Conservation (phyloP, 2,888 invertebrate genomes). For the Nomada hirtipes region DNA sequence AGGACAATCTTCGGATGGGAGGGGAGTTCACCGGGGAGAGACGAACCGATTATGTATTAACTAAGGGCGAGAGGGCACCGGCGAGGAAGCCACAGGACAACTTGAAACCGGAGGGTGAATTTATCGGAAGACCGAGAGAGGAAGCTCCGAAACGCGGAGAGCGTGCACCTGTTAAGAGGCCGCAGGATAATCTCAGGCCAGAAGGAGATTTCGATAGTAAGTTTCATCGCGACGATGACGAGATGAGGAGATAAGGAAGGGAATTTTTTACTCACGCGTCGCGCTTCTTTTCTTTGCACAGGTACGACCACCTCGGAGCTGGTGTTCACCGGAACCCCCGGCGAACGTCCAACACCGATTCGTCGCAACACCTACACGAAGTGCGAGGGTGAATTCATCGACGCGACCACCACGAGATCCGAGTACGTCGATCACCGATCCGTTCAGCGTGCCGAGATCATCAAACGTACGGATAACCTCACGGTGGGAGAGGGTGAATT, state of each 20-base stretch:
- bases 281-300: constrained; percentile 78
- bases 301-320: constrained; percentile 89
- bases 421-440: constrained; percentile 89
- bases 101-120: constrained; percentile 85
- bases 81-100: constrained; percentile 85
- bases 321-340: constrained; percentile 89
- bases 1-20: constrained; percentile 90
- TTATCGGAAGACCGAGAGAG: constrained; percentile 82
- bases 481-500: constrained; percentile 87
- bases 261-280: not conserved
- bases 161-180: constrained; percentile 83
- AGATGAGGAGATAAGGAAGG: not conserved
- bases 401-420: constrained; percentile 89
- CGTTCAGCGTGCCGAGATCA: constrained; percentile 87
- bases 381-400: constrained; percentile 90
- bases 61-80: constrained; percentile 83
- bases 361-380: constrained; percentile 92
- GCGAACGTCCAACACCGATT: constrained; percentile 88
- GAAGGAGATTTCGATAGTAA: constrained; percentile 87
- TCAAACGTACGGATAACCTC: constrained; percentile 88
- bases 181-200: constrained; percentile 85
- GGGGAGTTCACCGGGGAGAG: constrained; percentile 87
- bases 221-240: constrained; percentile 10
- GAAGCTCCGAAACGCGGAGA: constrained; percentile 78
- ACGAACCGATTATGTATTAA: constrained; percentile 85